phyloP scores from a whole-genome alignment of 30 jellyfish, hydroid and myxozoan genomes.

The Clytia hemisphaerica region DNA sequence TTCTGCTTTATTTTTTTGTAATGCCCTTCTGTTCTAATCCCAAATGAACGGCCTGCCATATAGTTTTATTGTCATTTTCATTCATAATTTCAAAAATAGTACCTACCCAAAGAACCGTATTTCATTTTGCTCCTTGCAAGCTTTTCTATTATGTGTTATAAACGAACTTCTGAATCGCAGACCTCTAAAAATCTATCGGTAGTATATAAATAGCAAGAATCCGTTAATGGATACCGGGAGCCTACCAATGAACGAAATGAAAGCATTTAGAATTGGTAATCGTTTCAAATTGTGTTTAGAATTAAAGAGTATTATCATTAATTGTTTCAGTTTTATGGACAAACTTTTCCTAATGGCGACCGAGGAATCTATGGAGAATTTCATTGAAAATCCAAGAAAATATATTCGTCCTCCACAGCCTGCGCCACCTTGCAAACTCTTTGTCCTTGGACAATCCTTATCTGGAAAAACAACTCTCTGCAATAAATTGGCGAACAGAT shows the following conservation, averaged over 20 bases:
- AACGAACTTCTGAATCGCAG: too few relatives aligned
- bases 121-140: background rate
- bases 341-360: conserved; percentile 77
- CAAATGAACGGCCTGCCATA: too few relatives aligned
- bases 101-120: background rate
- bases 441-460: conserved; percentile 75
- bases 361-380: conserved; percentile 51
- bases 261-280: too few relatives aligned
- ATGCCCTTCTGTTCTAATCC: background rate
- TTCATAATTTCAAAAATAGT: background rate
- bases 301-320: too few relatives aligned
- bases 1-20: background rate
- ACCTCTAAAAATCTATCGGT: too few relatives aligned
- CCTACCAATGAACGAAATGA: too few relatives aligned
- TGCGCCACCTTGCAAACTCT: conserved; percentile 54
- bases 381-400: conserved; percentile 62
- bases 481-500: conserved; percentile 41
- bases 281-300: too few relatives aligned
- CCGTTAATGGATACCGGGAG: too few relatives aligned
- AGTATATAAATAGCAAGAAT: too few relatives aligned
- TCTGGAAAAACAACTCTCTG: conserved; percentile 81
- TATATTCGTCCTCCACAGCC: conserved; percentile 72
- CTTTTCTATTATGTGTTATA: too few relatives aligned
- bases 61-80: background rate
- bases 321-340: conserved; percentile 55